phyloP scores from a whole-genome alignment of 1,140 invertebrate genomes.

The Pinna nobilis region DNA sequence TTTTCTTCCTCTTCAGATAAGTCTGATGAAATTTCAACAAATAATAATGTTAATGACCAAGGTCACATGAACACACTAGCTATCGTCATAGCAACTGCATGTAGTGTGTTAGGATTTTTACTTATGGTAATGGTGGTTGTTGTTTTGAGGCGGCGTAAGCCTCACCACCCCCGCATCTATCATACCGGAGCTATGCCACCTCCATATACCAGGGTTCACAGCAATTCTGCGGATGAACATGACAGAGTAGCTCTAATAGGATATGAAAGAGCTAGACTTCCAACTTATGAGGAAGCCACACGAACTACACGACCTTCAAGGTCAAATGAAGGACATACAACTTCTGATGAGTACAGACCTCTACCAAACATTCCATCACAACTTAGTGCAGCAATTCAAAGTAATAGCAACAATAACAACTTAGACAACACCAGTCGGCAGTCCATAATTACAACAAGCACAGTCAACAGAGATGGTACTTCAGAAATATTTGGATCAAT shows the following conservation, averaged over 20 bases:
- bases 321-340: slow-evolving; percentile 4
- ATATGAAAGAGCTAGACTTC: slow-evolving; percentile 65
- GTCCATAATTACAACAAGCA: slow-evolving; percentile 68
- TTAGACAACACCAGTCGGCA: slow-evolving; percentile 59
- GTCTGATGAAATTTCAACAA: background rate
- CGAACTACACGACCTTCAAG: slow-evolving; percentile 18
- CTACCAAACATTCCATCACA: slow-evolving; percentile 66
- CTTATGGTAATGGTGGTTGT: slow-evolving; percentile 70
- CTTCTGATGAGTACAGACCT: slow-evolving; percentile 56
- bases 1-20: background rate
- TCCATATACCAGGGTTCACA: slow-evolving; percentile 65
- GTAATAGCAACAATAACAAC: slow-evolving; percentile 12
- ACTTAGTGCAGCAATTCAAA: slow-evolving; percentile 40
- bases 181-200: slow-evolving; percentile 59
- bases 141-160: slow-evolving; percentile 64
- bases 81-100: slow-evolving; percentile 70
- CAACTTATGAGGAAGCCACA: slow-evolving; percentile 69
- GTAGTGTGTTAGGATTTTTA: slow-evolving; percentile 69
- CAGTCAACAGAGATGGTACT: slow-evolving; percentile 67
- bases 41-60: background rate
- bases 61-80: slow-evolving; percentile 62
- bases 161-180: slow-evolving; percentile 49
- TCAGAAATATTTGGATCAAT: slow-evolving; percentile 70
- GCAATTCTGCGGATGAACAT: slow-evolving; percentile 65
- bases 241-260: slow-evolving; percentile 70